Conservation (phyloP, 2,113 vertebrate species). For the Rhea pennata region DNA sequence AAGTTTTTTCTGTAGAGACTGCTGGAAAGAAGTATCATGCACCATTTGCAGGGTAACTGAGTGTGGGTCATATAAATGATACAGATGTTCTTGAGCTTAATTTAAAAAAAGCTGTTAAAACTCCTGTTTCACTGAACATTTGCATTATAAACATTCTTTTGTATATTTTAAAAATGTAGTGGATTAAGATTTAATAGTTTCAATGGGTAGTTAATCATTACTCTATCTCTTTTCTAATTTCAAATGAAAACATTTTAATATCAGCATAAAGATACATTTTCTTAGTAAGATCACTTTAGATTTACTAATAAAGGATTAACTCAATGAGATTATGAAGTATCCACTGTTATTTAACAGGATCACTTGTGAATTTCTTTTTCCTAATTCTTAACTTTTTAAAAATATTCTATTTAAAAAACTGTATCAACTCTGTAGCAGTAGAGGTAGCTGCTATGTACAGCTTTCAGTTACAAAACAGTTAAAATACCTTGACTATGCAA, state of each 20-base stretch:
- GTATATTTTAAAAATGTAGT: not conserved
- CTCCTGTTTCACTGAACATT: constrained; percentile 36
- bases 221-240: not conserved
- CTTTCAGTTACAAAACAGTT: not conserved
- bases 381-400: not conserved
- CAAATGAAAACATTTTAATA: constrained; percentile 14
- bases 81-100: constrained; percentile 37
- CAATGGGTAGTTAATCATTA: not conserved
- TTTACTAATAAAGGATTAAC: not conserved
- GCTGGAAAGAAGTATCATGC: constrained; percentile 11
- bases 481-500: not conserved
- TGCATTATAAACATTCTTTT: not conserved
- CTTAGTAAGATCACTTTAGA: not conserved
- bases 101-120: constrained; percentile 60
- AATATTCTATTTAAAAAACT: not conserved
- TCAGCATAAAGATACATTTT: not conserved
- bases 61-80: constrained; percentile 41
- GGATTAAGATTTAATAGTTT: too few species aligned
- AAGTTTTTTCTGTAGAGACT: constrained; percentile 42
- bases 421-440: not conserved
- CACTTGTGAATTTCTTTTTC: not conserved
- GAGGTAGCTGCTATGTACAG: not conserved
- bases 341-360: not conserved
- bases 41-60: constrained; percentile 18
- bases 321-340: not conserved